These are phyloP conservation scores for Lepus europaeus DNA, from an alignment of 2,113 vertebrate species.

Conservation along the genomic window DNA sequence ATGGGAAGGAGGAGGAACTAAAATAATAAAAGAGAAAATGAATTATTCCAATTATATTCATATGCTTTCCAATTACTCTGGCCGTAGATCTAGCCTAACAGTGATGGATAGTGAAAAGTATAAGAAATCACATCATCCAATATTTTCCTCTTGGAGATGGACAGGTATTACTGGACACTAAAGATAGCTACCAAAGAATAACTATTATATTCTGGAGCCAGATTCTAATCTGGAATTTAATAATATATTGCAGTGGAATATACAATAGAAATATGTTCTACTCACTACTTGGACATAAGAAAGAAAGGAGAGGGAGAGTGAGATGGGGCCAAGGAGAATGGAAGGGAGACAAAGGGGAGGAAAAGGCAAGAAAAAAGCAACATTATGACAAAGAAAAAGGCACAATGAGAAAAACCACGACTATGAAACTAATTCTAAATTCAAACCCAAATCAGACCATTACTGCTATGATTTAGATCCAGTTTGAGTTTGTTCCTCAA, in stretches of 20 bases:
- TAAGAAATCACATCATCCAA: background rate
- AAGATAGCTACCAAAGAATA: background rate
- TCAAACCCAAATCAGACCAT: constrained; percentile 19
- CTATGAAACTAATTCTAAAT: constrained; percentile 49
- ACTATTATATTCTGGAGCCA: background rate
- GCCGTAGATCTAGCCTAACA: constrained; percentile 28
- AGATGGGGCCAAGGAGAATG: background rate
- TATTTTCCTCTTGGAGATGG: constrained; percentile 12
- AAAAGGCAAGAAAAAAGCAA: background rate
- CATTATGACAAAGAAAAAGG: background rate
- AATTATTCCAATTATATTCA: constrained; percentile 57
- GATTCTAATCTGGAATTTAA: background rate
- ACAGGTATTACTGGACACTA: background rate
- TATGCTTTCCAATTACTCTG: constrained; percentile 49
- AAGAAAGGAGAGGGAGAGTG: background rate
- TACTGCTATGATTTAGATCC: background rate
- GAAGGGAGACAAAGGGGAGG: no score
- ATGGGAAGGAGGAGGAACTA: background rate
- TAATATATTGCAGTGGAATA: background rate
- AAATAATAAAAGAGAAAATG: constrained; percentile 36
- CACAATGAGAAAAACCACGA: background rate
- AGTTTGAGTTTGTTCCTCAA: no score
- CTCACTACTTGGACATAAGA: background rate
- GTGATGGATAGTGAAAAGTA: constrained; percentile 49
- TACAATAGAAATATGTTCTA: background rate